phyloP scores from a whole-genome alignment of 2,797 vertebrate species.

The Enteromius radiatus region DNA sequence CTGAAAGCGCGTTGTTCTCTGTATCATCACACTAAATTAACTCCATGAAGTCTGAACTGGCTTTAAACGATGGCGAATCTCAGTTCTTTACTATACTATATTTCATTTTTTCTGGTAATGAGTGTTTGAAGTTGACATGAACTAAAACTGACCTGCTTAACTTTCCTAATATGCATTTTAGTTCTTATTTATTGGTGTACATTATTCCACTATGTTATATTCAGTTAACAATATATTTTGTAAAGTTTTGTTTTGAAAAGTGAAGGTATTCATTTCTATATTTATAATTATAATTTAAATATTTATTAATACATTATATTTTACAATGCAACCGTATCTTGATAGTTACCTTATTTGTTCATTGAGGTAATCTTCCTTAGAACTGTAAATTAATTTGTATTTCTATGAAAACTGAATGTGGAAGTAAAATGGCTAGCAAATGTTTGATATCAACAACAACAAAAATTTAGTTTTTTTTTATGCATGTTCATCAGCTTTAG shows the following conservation, averaged over 20 bases:
- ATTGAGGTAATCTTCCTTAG: background rate
- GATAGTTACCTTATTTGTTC: background rate
- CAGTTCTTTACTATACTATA: background rate
- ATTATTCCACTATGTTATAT: background rate
- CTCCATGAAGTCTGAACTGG: background rate
- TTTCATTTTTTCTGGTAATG: background rate
- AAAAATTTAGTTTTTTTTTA: background rate
- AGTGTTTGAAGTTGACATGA: background rate
- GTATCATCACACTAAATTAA: slow-evolving; percentile 14
- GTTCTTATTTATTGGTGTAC: no score
- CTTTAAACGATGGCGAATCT: background rate
- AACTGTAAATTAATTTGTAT: background rate
- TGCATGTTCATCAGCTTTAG: background rate
- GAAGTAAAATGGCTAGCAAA: background rate
- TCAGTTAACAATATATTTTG: background rate
- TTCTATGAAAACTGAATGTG: background rate
- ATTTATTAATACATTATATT: background rate
- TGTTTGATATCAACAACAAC: background rate
- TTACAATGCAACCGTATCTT: background rate
- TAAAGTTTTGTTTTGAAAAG: background rate
- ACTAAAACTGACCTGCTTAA: background rate
- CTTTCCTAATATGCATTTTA: background rate
- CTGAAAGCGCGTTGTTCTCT: slow-evolving; percentile 52
- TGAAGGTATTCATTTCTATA: background rate
- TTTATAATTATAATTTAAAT: no score